These are phyloP conservation scores for Melolontha melolontha DNA, from an alignment of 2,888 invertebrate genomes.

Conservation along the genomic window DNA sequence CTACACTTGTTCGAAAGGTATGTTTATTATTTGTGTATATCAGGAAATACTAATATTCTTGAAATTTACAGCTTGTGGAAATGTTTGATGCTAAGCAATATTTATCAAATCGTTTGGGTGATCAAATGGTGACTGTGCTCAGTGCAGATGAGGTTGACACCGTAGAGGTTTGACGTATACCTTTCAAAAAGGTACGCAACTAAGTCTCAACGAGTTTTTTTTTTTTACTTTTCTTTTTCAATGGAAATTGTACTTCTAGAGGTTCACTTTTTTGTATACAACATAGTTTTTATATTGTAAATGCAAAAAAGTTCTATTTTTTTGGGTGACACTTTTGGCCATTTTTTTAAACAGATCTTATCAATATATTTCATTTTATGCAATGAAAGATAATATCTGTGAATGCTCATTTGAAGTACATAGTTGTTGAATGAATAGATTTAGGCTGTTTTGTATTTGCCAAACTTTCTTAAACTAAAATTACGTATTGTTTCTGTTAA, in stretches of 20 bases:
- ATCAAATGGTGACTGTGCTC: conserved; percentile 52
- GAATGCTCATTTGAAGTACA: conserved; percentile 39
- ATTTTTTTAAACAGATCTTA: conserved; percentile 32
- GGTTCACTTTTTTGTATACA: conserved; percentile 40
- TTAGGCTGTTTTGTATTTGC: conserved; percentile 42
- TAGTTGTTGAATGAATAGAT: conserved; percentile 32
- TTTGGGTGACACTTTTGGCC: conserved; percentile 37
- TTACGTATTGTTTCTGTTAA: conserved; percentile 31
- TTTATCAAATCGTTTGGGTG: conserved; percentile 59
- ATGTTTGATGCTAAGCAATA: conserved; percentile 64
- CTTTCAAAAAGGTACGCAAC: conserved; percentile 29
- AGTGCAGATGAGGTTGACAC: conserved; percentile 55
- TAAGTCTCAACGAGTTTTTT: conserved; percentile 20
- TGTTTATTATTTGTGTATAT: conserved; percentile 39
- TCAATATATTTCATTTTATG: conserved; percentile 2
- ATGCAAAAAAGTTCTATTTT: conserved; percentile 38
- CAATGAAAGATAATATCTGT: conserved; percentile 24
- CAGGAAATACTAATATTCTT: conserved; percentile 11
- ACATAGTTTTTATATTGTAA: conserved; percentile 41
- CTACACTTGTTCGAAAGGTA: conserved; percentile 69
- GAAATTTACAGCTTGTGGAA: conserved; percentile 60
- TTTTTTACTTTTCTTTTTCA: conserved; percentile 5
- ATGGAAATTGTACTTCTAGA: conserved; percentile 18
- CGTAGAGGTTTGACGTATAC: conserved; percentile 52
- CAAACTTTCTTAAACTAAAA: conserved; percentile 30